Evolutionary conservation across 2,888 invertebrate species (phyloP), one percentile per base, ranked within the genome.

Genomic region (Tuberolachnus salignus): DNA sequence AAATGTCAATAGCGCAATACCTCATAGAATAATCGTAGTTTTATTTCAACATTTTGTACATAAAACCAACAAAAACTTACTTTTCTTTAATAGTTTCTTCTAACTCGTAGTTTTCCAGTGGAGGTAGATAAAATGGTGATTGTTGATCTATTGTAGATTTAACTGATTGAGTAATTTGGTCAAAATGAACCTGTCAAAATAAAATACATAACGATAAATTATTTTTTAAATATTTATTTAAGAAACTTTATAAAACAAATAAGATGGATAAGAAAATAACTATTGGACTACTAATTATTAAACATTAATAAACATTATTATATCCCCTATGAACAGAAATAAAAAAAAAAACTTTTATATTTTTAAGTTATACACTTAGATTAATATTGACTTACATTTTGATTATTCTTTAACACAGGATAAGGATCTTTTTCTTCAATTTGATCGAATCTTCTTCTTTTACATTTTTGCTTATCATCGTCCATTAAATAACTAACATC

Each of bases 381-480:
- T 49, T 3, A 64, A 16, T 26, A 46, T 21, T 42, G 10, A 3
- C 21, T 67, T 66, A 75, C 75, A 75, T 75, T 66, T 66, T 64
- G 75, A 42, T 67, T 78, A 69, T 69, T 78, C 42, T 69, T 59
- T 13, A 57, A 21, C 23, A 59, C 9, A 11, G 59, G n/a, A n/a
- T n/a, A n/a, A n/a, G n/a, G 6, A 21, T 67, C 78, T 69, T 78
- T 78, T 59, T 78, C 78, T 16, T 78, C 78, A 6, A n/a, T 49
- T 4, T 59, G 57, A 78, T 78, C 78, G 69, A 78, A 78, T 69
- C 67, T 69, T 14, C 78, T 55, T 51, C 78, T 69, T 9, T 78
- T 78, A n/a, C 78, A 69, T 19, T 69, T 78, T 59, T 67, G 69
- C n/a, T 69, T 67, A 67, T 78, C 78, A 53, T 78, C 78, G 23